Evolutionary conservation across 2,797 vertebrate species (phyloP).

Genomic region (Parauchenoglanis ngamensis): DNA sequence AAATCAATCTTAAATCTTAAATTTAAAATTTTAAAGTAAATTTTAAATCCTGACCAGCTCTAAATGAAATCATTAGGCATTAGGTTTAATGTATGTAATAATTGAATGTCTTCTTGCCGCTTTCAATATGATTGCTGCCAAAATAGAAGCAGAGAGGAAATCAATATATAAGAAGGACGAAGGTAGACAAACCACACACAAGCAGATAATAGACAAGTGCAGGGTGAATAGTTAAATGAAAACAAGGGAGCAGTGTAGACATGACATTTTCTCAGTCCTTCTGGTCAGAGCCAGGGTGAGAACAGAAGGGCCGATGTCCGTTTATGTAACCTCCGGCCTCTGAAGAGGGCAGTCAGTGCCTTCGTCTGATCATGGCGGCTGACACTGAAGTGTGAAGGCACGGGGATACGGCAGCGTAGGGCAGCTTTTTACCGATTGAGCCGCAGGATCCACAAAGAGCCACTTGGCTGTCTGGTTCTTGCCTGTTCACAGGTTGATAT

Average conservation of each 20-base stretch:
- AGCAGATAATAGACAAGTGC: not conserved
- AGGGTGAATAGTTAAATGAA: not conserved
- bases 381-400: constrained; percentile 72
- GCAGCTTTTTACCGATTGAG: constrained; percentile 60
- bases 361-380: constrained; percentile 76
- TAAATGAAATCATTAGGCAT: not conserved
- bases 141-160: not conserved
- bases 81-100: not conserved
- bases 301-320: constrained; percentile 75
- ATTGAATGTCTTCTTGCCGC: not conserved
- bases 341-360: constrained; percentile 61
- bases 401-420: constrained; percentile 65
- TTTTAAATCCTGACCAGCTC: not conserved
- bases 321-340: constrained; percentile 82
- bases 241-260: constrained; percentile 57
- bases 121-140: not conserved
- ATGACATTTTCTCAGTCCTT: constrained; percentile 68
- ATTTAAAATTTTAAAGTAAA: not conserved
- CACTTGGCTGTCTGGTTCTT: constrained; percentile 68
- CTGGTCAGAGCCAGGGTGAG: constrained; percentile 73
- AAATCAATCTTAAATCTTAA: too few species aligned
- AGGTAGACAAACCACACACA: not conserved
- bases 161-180: not conserved
- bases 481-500: constrained; percentile 68
- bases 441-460: constrained; percentile 72